A percentile compares a stretch with the other conserved stretches of the same genome.
Evolutionary conservation across 2,888 invertebrate genomes (phyloP).

Genomic region (Euspilapteryx auroguttella): DNA sequence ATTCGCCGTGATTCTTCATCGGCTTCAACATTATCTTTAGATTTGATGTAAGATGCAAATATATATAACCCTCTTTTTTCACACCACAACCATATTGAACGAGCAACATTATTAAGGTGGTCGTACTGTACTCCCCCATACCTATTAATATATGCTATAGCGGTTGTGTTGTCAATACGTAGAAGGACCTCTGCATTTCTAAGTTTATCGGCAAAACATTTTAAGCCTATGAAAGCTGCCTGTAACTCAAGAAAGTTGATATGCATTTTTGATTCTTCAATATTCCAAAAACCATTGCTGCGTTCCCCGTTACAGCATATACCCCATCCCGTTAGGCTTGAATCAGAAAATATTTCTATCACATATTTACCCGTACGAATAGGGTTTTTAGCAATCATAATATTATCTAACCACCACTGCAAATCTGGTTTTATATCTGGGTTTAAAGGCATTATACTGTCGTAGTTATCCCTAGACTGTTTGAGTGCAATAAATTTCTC

Average conservation of each 20-base stretch:
- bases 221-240: too few relatives aligned
- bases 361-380: slow-evolving; percentile 1
- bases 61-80: slow-evolving; percentile 1
- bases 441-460: too few relatives aligned
- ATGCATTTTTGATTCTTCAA: too few relatives aligned
- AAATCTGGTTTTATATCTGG: slow-evolving; percentile 1
- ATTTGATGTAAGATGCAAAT: slow-evolving; percentile 6
- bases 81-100: slow-evolving; percentile 7
- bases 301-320: slow-evolving; percentile 4
- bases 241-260: too few relatives aligned
- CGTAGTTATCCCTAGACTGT: too few relatives aligned
- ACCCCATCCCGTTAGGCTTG: slow-evolving; percentile 8
- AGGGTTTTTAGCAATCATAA: not conserved
- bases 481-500: too few relatives aligned
- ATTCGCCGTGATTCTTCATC: slow-evolving; percentile 2
- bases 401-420: slow-evolving; percentile 1
- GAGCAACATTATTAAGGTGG: too few relatives aligned
- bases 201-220: too few relatives aligned
- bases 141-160: too few relatives aligned
- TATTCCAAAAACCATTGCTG: slow-evolving; percentile 5
- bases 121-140: too few relatives aligned
- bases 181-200: too few relatives aligned
- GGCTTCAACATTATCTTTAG: slow-evolving; percentile 2
- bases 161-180: too few relatives aligned
- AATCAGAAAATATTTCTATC: slow-evolving; percentile 8